Conservation (phyloP, 2,888 invertebrate species). For the Spisula solida region DNA sequence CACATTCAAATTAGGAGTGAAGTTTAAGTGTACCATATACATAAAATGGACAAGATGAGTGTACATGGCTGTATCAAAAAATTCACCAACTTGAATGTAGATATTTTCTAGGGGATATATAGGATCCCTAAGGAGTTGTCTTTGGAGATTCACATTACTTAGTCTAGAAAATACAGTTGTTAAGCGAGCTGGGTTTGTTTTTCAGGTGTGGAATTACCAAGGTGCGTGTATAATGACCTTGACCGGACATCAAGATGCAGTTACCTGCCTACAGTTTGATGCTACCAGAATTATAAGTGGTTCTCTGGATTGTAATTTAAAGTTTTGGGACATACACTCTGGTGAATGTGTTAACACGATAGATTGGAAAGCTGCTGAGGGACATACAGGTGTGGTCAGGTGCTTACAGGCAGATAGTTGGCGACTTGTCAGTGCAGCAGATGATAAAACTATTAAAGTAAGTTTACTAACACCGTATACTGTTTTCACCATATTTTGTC, state of each 20-base stretch:
- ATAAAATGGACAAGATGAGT: too few relatives aligned
- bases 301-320: conserved; percentile 88
- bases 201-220: conserved; percentile 88
- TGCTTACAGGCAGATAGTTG: conserved; percentile 89
- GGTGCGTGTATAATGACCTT: conserved; percentile 88
- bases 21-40: too few relatives aligned
- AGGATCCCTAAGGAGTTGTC: too few relatives aligned
- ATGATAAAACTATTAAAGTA: conserved; percentile 89
- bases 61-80: too few relatives aligned
- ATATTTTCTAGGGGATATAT: too few relatives aligned
- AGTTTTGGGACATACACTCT: conserved; percentile 88
- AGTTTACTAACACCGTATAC: too few relatives aligned
- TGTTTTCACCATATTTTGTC: too few relatives aligned
- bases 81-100: too few relatives aligned
- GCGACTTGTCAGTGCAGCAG: conserved; percentile 89
- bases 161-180: too few relatives aligned
- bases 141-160: too few relatives aligned
- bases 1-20: too few relatives aligned
- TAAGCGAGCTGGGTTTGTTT: neutral
- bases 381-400: conserved; percentile 89
- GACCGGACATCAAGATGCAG: conserved; percentile 88
- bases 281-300: conserved; percentile 88
- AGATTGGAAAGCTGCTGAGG: conserved; percentile 89
- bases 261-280: conserved; percentile 89
- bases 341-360: conserved; percentile 88